Conservation (phyloP, 2,113 vertebrate genomes). For the Plecotus auritus region DNA sequence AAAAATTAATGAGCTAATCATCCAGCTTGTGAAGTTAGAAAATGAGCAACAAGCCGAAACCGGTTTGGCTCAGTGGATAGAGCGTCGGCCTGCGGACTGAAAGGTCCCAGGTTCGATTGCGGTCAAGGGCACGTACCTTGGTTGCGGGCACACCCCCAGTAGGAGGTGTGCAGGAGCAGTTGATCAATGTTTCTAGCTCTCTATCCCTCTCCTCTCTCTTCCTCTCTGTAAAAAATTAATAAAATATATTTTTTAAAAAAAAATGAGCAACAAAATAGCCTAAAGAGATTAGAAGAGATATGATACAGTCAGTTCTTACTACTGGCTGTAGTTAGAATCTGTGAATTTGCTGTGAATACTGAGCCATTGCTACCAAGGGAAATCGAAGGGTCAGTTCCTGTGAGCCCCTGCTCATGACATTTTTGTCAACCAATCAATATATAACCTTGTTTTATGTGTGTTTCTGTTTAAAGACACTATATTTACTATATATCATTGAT, state of each 20-base stretch:
- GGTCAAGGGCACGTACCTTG: too few species aligned
- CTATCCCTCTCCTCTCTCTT: too few species aligned
- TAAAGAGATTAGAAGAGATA: neutral
- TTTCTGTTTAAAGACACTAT: neutral
- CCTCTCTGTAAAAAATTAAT: too few species aligned
- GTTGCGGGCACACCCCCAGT: too few species aligned
- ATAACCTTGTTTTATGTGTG: neutral
- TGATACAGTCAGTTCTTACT: neutral
- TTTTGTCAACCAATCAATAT: neutral
- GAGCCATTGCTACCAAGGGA: neutral
- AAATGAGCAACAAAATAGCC: neutral
- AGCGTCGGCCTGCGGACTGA: too few species aligned
- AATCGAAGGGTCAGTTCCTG: neutral
- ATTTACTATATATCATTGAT: neutral
- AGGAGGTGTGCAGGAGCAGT: too few species aligned
- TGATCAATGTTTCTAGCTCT: too few species aligned
- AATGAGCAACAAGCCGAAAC: neutral
- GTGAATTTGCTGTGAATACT: neutral
- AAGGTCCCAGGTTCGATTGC: too few species aligned
- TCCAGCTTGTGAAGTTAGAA: neutral
- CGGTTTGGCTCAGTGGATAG: too few species aligned
- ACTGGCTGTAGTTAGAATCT: neutral
- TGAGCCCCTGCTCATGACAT: neutral
- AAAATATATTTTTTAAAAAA: too few species aligned
- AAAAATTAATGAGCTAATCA: conserved; percentile 16